phyloP scores from a whole-genome alignment of 2,888 invertebrate species.

The Heliothis peltigera region DNA sequence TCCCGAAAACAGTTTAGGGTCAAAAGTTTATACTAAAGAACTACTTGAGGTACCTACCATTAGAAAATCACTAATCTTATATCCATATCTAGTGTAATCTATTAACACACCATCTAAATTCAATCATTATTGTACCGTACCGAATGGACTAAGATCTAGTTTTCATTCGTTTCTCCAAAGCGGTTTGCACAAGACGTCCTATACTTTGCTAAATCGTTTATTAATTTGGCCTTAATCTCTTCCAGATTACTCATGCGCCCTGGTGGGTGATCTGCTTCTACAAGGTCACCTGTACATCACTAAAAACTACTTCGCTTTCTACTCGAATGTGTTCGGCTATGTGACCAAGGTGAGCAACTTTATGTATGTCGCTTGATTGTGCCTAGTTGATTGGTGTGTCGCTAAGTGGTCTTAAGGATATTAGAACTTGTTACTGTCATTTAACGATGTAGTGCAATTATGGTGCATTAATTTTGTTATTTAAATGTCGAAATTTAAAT shows the following conservation, averaged over 20 bases:
- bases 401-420: conserved; percentile 11
- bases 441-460: background rate
- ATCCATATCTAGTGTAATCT: background rate
- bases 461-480: background rate
- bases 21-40: too few species aligned
- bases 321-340: conserved; percentile 98
- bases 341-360: conserved; percentile 94
- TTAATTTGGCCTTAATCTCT: conserved; percentile 56
- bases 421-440: background rate
- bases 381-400: conserved; percentile 12
- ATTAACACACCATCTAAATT: conserved; percentile 24
- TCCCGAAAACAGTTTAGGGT: background rate
- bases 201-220: background rate
- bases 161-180: conserved; percentile 20
- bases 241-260: conserved; percentile 97
- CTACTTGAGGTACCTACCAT: too few species aligned
- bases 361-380: conserved; percentile 26
- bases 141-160: background rate
- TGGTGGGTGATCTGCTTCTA: conserved; percentile 96
- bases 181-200: conserved; percentile 25
- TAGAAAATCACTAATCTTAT: too few species aligned
- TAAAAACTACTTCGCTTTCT: conserved; percentile 98
- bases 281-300: conserved; percentile 98
- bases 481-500: background rate
- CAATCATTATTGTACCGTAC: conserved; percentile 28